Evolutionary conservation across 2,888 invertebrate genomes (phyloP), one percentile per base, ranked within the genome.

Genomic region (Nomada ruficornis): DNA sequence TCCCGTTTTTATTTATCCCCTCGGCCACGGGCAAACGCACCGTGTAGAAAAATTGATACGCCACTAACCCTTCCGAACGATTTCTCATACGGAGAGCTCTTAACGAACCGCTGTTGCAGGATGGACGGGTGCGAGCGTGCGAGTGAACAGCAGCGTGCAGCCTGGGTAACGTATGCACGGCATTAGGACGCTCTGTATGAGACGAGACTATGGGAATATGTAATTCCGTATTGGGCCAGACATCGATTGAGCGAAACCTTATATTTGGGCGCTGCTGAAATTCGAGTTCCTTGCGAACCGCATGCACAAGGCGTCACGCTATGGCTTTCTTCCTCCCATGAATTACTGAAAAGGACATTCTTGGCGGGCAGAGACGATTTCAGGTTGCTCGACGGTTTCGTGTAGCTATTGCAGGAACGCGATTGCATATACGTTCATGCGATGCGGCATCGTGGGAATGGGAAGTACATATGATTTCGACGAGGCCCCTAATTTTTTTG

Each of bases 271-370:
- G 62, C 50, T 52, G 59, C 73, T 84, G 83, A 86, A 86, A 88
- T 88, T 86, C 80, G 77, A 86, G 85, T 75, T 76, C 69, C 81
- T 59, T 62, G 75, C 65, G 68, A 65, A 60, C 59, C 36, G 52
- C 23, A 29, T 57, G 18, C 54, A 55, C 57, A 55, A 36, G 18
- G n/a, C 83, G 83, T 81, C 85, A 80, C 78, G 80, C 78, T 83
- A 86, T 76, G 83, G 77, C 76, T 74, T 83, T 83, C 83, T 65
- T 81, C 78, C 80, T 68, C 63, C 74, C 73, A 83, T 88, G 83
- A 87, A 88, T 87, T 86, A 86, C 72, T 81, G 81, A 88, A 71
- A 78, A 86, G 84, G 77, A 80, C 80, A 86, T 87, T 86, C 83
- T 79, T 74, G 23, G 81, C 70, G 82, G 55, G 23, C 85, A 60